These are phyloP conservation scores for Drosophila azteca DNA, from an alignment of 1,140 invertebrate species.

Conservation along the genomic window DNA sequence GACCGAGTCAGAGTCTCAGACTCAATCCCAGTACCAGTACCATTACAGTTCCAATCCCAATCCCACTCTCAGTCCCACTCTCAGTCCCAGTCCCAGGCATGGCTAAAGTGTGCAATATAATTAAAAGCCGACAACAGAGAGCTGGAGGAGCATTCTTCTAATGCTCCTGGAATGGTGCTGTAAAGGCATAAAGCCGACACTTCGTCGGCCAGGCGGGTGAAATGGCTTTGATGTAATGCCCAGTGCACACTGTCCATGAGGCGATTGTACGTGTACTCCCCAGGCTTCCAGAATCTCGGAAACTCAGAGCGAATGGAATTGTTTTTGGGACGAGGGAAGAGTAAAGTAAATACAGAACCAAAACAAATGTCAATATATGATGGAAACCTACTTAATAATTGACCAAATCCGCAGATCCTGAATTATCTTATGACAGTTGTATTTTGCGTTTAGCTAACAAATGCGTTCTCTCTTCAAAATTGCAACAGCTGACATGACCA, in stretches of 20 bases:
- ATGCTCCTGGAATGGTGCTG: conserved; percentile 68
- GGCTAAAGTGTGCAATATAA: conserved; percentile 83
- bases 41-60: not conserved
- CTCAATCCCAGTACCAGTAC: conserved; percentile 25
- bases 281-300: conserved; percentile 2
- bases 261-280: conserved; percentile 2
- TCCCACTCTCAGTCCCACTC: conserved; percentile 7
- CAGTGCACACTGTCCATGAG: conserved; percentile 26
- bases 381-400: too few relatives aligned
- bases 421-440: not conserved
- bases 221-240: conserved; percentile 71
- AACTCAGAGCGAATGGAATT: not conserved
- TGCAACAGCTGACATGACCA: conserved; percentile 83
- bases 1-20: conserved; percentile 18
- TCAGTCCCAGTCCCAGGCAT: conserved; percentile 47
- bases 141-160: conserved; percentile 65
- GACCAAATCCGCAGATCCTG: not conserved
- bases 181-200: conserved; percentile 72
- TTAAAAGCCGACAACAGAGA: conserved; percentile 81
- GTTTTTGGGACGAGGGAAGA: too few relatives aligned
- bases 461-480: not conserved
- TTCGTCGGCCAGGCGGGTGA: conserved; percentile 39
- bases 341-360: not conserved
- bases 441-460: conserved; percentile 24
- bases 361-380: not conserved